phyloP scores from a whole-genome alignment of 2,797 vertebrate species.

The Cossypha heuglini region DNA sequence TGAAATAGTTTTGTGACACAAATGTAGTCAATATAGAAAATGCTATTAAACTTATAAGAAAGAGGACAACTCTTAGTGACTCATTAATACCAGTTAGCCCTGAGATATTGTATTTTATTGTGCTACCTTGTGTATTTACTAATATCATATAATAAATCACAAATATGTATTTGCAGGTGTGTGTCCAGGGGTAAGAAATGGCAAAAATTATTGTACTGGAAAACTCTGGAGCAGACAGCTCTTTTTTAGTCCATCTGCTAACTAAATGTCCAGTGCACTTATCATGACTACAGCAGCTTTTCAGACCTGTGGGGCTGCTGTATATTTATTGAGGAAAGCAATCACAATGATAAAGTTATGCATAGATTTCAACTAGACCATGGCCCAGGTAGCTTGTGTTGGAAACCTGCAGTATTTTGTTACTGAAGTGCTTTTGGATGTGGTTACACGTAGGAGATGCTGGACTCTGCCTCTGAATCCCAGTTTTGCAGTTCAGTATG shows the following conservation, averaged over 20 bases:
- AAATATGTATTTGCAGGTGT: not conserved
- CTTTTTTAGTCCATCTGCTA: not conserved
- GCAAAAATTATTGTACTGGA: not conserved
- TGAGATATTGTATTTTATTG: not conserved
- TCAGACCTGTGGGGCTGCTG: not conserved
- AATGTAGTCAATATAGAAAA: not conserved
- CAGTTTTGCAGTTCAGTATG: not conserved
- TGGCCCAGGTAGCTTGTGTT: not conserved
- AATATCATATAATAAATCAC: not conserved
- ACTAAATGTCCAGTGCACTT: not conserved
- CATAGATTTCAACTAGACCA: not conserved
- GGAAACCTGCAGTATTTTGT: not conserved
- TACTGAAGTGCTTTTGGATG: not conserved
- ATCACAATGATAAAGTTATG: not conserved
- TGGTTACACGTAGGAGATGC: not conserved
- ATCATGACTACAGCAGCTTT: not conserved
- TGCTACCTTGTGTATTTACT: not conserved
- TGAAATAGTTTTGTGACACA: not conserved
- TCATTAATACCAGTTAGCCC: not conserved
- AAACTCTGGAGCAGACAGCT: not conserved
- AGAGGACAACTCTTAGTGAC: not conserved
- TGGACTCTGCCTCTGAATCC: not conserved
- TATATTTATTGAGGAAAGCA: not conserved
- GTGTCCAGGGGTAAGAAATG: not conserved
- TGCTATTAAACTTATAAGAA: not conserved